Conservation (phyloP, 2,113 vertebrate species). For the Syngnathoides biaculeatus region DNA sequence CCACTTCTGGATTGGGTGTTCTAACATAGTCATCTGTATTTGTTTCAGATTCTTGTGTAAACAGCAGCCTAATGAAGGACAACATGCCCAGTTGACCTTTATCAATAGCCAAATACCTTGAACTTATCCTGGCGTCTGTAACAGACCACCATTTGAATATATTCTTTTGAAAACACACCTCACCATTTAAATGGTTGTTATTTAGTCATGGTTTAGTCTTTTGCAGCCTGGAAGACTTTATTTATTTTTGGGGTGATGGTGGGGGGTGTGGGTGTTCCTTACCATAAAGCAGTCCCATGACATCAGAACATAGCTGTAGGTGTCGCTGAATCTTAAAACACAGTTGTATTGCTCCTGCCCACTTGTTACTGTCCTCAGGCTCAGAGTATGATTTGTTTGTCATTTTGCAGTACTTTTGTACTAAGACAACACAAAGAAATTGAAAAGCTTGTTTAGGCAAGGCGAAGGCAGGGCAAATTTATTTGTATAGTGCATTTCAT, state of each 20-base stretch:
- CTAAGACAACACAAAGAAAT: conserved; percentile 16
- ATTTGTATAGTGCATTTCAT: too few species aligned
- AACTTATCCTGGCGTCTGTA: conserved; percentile 44
- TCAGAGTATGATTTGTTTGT: conserved; percentile 20
- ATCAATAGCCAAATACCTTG: conserved; percentile 52
- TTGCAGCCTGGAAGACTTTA: background rate
- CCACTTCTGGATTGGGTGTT: conserved; percentile 13
- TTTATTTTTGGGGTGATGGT: too few species aligned
- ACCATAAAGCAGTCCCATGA: conserved; percentile 17
- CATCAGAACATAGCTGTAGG: conserved; percentile 19
- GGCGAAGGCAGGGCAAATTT: too few species aligned
- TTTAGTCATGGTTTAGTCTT: conserved; percentile 15
- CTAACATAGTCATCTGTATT: conserved; percentile 26
- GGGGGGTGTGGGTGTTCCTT: background rate
- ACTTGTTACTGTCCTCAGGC: conserved; percentile 4
- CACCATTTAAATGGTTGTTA: conserved; percentile 16
- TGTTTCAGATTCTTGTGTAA: conserved; percentile 34
- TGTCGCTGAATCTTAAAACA: conserved; percentile 24
- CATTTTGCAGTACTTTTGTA: conserved; percentile 26
- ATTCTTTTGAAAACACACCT: conserved; percentile 30
- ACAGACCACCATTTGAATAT: conserved; percentile 30
- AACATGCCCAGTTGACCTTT: conserved; percentile 45
- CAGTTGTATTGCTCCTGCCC: conserved; percentile 11
- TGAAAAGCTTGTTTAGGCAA: conserved; percentile 16
- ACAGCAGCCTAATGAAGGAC: conserved; percentile 39